phyloP scores from a whole-genome alignment of 1,140 invertebrate genomes.

The Muscidifurax raptorellus region DNA sequence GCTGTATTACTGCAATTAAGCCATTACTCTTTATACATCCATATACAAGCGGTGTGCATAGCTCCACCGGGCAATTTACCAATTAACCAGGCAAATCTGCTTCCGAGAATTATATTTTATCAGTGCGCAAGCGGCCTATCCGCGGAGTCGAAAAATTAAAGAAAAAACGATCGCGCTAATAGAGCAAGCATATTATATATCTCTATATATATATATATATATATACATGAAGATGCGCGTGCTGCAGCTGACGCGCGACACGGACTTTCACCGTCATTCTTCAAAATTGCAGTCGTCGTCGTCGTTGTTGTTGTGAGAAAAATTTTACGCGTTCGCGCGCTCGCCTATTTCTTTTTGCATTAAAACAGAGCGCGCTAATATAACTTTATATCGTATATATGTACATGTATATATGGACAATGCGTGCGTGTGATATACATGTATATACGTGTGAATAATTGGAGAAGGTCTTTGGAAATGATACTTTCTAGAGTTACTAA shows the following conservation, averaged over 20 bases:
- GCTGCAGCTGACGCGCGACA: background rate
- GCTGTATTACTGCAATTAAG: background rate
- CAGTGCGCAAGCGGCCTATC: too few relatives aligned
- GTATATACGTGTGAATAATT: background rate
- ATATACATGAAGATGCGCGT: background rate
- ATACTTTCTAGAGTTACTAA: background rate
- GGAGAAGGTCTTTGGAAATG: too few relatives aligned
- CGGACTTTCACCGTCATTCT: background rate
- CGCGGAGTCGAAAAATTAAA: background rate
- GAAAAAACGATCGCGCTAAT: background rate
- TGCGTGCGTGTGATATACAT: background rate
- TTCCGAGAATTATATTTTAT: background rate
- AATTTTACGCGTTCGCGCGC: background rate
- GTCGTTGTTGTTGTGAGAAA: background rate
- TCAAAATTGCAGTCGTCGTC: background rate
- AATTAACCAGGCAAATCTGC: background rate
- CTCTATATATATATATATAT: background rate
- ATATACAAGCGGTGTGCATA: too few relatives aligned
- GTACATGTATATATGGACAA: slow-evolving; percentile 18
- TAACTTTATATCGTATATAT: background rate
- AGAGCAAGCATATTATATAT: background rate
- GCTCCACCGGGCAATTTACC: background rate
- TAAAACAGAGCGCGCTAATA: too few relatives aligned
- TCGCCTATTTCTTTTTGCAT: too few relatives aligned
- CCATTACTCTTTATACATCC: background rate